These are phyloP conservation scores for Platalea minor DNA, from an alignment of 2,797 vertebrate genomes.

Conservation along the genomic window DNA sequence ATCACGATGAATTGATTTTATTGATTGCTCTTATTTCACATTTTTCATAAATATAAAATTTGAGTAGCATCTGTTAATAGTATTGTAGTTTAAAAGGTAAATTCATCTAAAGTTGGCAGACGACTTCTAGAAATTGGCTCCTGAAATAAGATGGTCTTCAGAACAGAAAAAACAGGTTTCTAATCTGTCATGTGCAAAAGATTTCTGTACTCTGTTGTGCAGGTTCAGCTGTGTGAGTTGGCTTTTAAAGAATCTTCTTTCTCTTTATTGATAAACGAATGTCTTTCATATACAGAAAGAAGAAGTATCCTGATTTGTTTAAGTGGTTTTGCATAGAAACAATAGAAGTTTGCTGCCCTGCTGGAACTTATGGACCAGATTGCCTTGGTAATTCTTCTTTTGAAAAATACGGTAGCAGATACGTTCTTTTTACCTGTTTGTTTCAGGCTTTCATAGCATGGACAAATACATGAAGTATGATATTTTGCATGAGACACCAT, in stretches of 20 bases:
- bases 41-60: neutral
- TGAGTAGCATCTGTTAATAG: neutral
- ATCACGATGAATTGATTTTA: neutral
- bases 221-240: neutral
- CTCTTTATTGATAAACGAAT: neutral
- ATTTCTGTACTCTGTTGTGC: neutral
- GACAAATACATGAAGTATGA: neutral
- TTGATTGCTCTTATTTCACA: neutral
- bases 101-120: neutral
- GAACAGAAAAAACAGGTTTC: neutral
- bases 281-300: slow-evolving; percentile 79
- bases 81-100: neutral
- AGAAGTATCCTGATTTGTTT: slow-evolving; percentile 86
- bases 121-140: neutral
- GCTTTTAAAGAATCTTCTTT: neutral
- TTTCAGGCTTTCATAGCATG: neutral
- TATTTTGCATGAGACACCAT: neutral
- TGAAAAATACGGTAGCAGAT: neutral
- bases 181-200: neutral
- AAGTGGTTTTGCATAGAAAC: slow-evolving; percentile 96
- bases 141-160: neutral
- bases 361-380: slow-evolving; percentile 88
- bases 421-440: neutral
- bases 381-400: slow-evolving; percentile 82
- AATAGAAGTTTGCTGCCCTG: slow-evolving; percentile 87